Evolutionary conservation across 2,113 vertebrate genomes (phyloP), one percentile per base, ranked within the genome.

Genomic region (Limanda limanda): DNA sequence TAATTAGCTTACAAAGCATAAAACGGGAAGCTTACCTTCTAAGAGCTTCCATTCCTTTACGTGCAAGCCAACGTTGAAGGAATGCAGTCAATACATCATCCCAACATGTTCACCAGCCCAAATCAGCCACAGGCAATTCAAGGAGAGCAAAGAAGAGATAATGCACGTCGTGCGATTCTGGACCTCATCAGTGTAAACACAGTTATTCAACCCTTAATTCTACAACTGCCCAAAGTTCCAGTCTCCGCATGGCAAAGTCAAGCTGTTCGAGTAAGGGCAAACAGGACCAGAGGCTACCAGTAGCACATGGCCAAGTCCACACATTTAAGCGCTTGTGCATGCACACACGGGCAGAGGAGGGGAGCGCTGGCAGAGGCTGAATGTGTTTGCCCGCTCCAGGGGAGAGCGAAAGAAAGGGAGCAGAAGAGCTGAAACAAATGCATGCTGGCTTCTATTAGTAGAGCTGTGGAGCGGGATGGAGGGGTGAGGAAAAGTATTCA

Each of bases 371-470:
- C 83, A 83, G 72, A 85, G 74, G 52, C 85, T 93, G 78, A 91
- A 92, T 91, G 88, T 79, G 83, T 92, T 86, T 84, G 83, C 68
- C 76, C 79, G 82, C 84, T 87, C 79, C 78, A 40, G 87, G 92
- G 86, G 86, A 86, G 86, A 86, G 59, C 56, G 69, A 70, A 90
- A 91, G 90, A 89, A 91, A 88, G 81, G 83, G 83, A 85, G 91
- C 91, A 92, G 90, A 77, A 83, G 86, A 92, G 89, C 92, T 91
- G 90, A 93, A 93, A 92, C 89, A 90, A 86, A 89, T 74, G 83
- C 93, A 93, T 87, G 89, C 92, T 93, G 93, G 90, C 88, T 91
- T 95, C 93, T 93, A 94, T 94, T 93, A 93, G 90, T 83, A 8
- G 81, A 89, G 87, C 81, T 80, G 85, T 81, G 58, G 81, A 88